A percentile compares a stretch with the other conserved stretches of the same genome.
phyloP scores from a whole-genome alignment of 2,113 vertebrate genomes.

The Gymnarchus niloticus region DNA sequence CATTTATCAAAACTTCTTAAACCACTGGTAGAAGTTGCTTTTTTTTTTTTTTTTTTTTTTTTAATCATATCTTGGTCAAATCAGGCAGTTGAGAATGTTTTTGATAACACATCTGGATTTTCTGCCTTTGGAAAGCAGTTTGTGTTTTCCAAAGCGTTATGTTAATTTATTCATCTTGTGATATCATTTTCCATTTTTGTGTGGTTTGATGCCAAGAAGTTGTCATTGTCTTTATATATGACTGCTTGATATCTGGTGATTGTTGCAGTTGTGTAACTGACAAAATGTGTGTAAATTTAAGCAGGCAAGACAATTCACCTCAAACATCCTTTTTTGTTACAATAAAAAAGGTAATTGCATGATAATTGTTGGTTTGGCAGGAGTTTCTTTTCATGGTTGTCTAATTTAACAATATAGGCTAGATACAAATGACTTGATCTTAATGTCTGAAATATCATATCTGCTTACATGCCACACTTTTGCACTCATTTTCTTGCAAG shows the following conservation, averaged over 20 bases:
- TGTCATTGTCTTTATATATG: not conserved
- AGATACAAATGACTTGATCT: no score
- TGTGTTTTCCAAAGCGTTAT: not conserved
- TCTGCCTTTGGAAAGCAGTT: not conserved
- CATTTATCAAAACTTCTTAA: not conserved
- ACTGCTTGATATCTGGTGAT: not conserved
- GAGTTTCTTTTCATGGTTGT: not conserved
- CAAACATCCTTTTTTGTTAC: not conserved
- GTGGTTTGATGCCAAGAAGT: not conserved
- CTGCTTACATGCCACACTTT: not conserved
- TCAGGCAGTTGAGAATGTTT: not conserved
- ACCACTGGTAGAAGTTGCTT: no score
- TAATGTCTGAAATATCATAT: not conserved
- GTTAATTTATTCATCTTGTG: not conserved
- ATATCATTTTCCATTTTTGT: not conserved
- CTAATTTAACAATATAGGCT: no score
- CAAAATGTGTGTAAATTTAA: not conserved
- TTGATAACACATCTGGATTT: not conserved
- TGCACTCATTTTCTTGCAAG: not conserved
- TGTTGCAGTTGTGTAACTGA: not conserved
- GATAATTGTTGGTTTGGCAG: not conserved
- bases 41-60: not conserved
- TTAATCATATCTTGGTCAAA: not conserved
- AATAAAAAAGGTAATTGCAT: not conserved
- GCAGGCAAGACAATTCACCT: no score